Evolutionary conservation across 2,113 vertebrate genomes (phyloP), one percentile per base, ranked within the genome.

Genomic region (Agelaius tricolor): DNA sequence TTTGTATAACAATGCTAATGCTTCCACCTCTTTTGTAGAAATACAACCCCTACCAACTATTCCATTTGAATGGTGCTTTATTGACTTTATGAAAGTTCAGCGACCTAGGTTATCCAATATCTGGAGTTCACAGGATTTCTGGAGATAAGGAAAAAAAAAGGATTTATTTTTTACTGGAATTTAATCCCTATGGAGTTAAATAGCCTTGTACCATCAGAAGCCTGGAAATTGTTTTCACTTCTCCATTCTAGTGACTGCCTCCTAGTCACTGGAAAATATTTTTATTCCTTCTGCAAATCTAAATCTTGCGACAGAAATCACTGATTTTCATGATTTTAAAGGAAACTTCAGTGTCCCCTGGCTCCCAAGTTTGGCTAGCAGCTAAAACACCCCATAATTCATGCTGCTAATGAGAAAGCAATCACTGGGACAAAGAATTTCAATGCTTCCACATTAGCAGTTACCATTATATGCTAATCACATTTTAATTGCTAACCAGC

Each of bases 401-500:
- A 87, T 19, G 3, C 28, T 62, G 47, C 30, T 95, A 92, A 95
- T 87, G 73, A 95, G 92, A 67, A 93, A 89, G 90, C 47, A 96
- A 95, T 94, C 87, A 87, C 47, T 41, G 17, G 49, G 57, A 96
- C 79, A 96, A 92, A 87, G 69, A 55, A 88, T 84, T 95, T 72
- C 73, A 89, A 57, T 87, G 73, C 52, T 86, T 93, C 61, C 47
- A 78, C 88, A 84, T 88, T 90, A 90, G 69, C 79, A 88, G 82
- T 84, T 87, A 84, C 88, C 85, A 93, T 93, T 90, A 78, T 77
- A 94, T 90, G 79, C 52, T 93, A 96, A 96, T 96, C 88, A 75
- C 90, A 81, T 88, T 96, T 92, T 90, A 94, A 94, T 95, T 95
- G 88, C 88, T 83, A 96, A 92, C 73, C 87, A 97, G 75, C 57